Base-by-base conservation (phyloP, 2,888 invertebrate species). In the Byasa hedistus region DNA sequence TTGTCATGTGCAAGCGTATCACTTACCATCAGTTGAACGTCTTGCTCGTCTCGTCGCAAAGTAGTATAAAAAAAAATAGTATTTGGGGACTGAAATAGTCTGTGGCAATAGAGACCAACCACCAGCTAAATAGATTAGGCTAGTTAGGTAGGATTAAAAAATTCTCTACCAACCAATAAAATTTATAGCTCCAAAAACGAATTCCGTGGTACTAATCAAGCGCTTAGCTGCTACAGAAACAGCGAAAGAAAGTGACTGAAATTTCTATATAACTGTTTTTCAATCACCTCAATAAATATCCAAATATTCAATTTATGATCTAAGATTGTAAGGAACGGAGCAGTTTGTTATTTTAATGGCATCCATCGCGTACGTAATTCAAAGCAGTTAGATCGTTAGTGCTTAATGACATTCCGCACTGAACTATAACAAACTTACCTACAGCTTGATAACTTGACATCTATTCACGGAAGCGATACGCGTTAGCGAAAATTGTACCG, bases 301-400 rank as follows among this genome's bases (percentile, higher is more conserved):
- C n/a, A n/a, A 48, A 54, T 22, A 15, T 54, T 8, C 21, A 54
- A 54, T 54, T 54, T 54, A n/a, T 22, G 22, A 22, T 23, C 15
- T n/a, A 54, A 21, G 22, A 54, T 23, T 22, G 12, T 23, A 22
- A 2, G 22, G 51, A 36, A 27, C 10, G 58, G n/a, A 52, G 22
- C 22, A 59, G 64, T 64, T 64, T 54, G 64, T 64, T 64, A 64
- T 64, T 64, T 64, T 58, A 64, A 59, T 58, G 54, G 21, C 54
- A 55, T 44, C 58, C 39, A 54, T 64, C 52, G 39, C 54, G 36
- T 55, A 36, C 32, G 64, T 59, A 54, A 59, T 58, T 64, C 58
- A 59, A 64, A 64, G 58, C 58, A 64, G 58, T 64, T 64, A 58
- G 54, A 54, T 64, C 54, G 54, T 64, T 64, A 64, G 39, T 44